phyloP scores from a whole-genome alignment of 2,888 invertebrate genomes.

The Taenaris catops region DNA sequence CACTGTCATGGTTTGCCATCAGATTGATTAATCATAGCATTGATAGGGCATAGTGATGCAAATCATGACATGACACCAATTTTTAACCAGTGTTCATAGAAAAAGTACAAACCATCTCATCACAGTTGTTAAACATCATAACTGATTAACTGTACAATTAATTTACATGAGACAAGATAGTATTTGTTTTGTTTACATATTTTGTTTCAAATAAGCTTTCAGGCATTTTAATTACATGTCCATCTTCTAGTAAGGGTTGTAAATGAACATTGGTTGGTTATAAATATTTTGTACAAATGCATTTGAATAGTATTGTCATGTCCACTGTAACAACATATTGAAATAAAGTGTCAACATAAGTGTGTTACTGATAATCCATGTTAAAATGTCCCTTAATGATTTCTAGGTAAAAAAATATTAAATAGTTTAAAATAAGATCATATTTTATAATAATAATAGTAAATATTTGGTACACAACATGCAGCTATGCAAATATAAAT shows the following conservation, averaged over 20 bases:
- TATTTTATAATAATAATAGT: slow-evolving; percentile 9
- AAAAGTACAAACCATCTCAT: slow-evolving; percentile 51
- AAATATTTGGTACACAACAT: slow-evolving; percentile 5
- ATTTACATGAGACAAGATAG: neutral
- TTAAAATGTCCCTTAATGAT: too few relatives aligned
- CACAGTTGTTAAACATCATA: slow-evolving; percentile 29
- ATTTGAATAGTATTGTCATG: too few relatives aligned
- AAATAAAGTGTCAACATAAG: too few relatives aligned
- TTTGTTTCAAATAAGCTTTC: slow-evolving; percentile 2
- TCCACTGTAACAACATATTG: too few relatives aligned
- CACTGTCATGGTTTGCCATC: slow-evolving; percentile 71
- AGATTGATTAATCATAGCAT: slow-evolving; percentile 42
- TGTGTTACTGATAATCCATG: too few relatives aligned
- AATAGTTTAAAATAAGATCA: slow-evolving; percentile 9
- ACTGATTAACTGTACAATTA: too few relatives aligned
- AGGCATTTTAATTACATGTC: slow-evolving; percentile 4
- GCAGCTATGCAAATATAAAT: too few relatives aligned
- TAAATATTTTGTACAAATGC: too few relatives aligned
- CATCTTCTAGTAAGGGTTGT: neutral
- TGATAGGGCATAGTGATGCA: slow-evolving; percentile 49
- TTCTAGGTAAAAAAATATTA: too few relatives aligned
- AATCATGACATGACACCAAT: slow-evolving; percentile 53
- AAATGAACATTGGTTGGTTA: too few relatives aligned
- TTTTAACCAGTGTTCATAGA: slow-evolving; percentile 40
- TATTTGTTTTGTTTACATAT: neutral